Conservation (phyloP, 2,113 vertebrate genomes). For the Hyperoodon ampullatus region DNA sequence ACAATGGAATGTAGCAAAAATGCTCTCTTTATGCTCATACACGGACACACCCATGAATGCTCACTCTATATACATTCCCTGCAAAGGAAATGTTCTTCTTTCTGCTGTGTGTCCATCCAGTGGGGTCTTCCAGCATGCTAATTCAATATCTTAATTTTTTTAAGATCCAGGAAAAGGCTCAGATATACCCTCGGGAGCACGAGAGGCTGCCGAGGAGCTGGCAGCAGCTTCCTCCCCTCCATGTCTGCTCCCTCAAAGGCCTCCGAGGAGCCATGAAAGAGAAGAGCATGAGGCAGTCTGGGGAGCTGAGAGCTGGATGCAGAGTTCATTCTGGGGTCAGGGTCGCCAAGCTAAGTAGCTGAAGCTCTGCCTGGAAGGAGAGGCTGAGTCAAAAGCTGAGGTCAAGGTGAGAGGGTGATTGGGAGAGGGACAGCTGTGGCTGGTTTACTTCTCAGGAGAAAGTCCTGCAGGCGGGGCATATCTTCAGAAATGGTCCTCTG, state of each 20-base stretch:
- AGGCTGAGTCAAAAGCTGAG: constrained; percentile 9
- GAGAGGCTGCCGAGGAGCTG: background rate
- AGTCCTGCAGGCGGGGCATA: background rate
- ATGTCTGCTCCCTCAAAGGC: background rate
- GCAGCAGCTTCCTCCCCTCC: background rate
- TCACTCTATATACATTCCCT: background rate
- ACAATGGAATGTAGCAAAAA: background rate
- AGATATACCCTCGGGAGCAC: background rate
- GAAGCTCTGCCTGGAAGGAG: background rate
- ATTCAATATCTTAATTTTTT: background rate
- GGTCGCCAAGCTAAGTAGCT: background rate
- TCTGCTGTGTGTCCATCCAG: background rate
- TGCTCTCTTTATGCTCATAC: background rate
- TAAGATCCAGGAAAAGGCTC: background rate
- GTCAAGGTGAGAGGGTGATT: background rate
- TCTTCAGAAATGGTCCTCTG: background rate
- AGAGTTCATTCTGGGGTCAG: background rate
- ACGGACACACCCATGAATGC: background rate
- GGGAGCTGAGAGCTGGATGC: background rate
- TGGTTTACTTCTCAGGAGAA: background rate
- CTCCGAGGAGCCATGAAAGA: background rate
- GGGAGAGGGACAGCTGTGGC: background rate
- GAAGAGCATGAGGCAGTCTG: background rate
- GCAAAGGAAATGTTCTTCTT: background rate
- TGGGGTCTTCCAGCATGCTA: background rate